Percentiles rank a stretch among this genome's conserved stretches.
Evolutionary conservation across 2,113 vertebrate genomes (phyloP).

Genomic region (Dasyprocta punctata): DNA sequence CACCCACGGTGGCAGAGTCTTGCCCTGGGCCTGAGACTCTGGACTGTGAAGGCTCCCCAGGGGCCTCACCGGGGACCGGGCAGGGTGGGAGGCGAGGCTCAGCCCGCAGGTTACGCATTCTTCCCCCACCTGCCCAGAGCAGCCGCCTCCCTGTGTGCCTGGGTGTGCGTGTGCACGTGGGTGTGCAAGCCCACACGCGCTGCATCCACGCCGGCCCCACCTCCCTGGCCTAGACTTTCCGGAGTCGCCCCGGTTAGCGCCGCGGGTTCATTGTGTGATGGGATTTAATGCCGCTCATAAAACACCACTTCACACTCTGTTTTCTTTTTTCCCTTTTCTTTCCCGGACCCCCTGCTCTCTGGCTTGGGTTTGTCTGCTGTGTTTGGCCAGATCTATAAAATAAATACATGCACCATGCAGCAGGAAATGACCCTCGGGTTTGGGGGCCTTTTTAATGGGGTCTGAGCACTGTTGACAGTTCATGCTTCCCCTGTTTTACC

Average conservation of each 20-base stretch:
- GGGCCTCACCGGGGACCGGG: not conserved
- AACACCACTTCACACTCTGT: conserved; percentile 74
- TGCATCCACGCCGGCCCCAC: conserved; percentile 39
- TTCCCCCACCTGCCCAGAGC: not conserved
- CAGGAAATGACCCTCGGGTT: conserved; percentile 72
- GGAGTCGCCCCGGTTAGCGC: conserved; percentile 80
- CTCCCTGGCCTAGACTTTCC: conserved; percentile 78
- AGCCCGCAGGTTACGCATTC: not conserved
- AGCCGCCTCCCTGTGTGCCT: not conserved
- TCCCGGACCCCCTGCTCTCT: conserved; percentile 48
- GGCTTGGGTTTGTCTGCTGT: conserved; percentile 47
- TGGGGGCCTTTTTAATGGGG: conserved; percentile 62
- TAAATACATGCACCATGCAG: conserved; percentile 64
- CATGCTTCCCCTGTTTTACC: not conserved
- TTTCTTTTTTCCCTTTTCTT: conserved; percentile 60
- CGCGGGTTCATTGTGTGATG: conserved; percentile 75
- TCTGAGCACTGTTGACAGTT: not conserved
- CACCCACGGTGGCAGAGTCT: not conserved
- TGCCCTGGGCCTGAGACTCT: not conserved
- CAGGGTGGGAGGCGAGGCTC: not conserved
- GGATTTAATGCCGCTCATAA: conserved; percentile 77
- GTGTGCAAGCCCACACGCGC: not conserved
- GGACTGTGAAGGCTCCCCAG: rapidly evolving
- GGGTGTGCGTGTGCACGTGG: not conserved
- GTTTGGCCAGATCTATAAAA: conserved; percentile 70